Percentiles rank a stretch among this genome's conserved stretches.
These are phyloP conservation scores for Melanogrammus aeglefinus DNA, from an alignment of 2,797 vertebrate species.

Conservation along the genomic window DNA sequence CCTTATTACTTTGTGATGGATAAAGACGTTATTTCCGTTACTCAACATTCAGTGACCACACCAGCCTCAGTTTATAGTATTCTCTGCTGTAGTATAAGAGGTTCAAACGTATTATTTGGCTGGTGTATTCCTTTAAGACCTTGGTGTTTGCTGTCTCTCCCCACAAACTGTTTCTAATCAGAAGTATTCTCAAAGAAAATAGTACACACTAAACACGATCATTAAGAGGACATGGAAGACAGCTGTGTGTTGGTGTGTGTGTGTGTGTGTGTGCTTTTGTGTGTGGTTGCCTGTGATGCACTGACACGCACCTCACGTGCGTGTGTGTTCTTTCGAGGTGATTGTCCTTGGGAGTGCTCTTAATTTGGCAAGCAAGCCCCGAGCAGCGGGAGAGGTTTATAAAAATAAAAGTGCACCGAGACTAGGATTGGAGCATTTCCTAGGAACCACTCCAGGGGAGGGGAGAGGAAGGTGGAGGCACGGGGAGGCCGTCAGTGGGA, in stretches of 20 bases:
- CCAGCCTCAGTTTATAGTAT: background rate
- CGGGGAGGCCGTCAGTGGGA: constrained; percentile 9
- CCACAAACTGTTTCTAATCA: background rate
- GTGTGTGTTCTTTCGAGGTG: background rate
- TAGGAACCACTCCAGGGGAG: constrained; percentile 21
- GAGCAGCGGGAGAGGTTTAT: constrained; percentile 27
- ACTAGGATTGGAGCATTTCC: constrained; percentile 40
- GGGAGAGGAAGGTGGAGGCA: constrained; percentile 21
- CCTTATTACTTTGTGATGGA: background rate
- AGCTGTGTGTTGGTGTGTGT: constrained; percentile 10
- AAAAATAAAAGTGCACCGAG: background rate
- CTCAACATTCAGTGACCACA: constrained; percentile 2
- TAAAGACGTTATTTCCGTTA: background rate
- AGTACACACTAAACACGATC: constrained; percentile 1
- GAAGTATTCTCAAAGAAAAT: constrained; percentile 29
- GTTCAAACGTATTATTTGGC: background rate
- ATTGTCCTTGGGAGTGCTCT: constrained; percentile 32
- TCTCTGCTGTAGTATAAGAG: background rate
- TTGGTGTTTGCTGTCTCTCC: constrained; percentile 17
- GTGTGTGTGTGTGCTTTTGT: constrained; percentile 6
- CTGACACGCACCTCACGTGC: background rate
- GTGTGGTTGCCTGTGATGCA: background rate
- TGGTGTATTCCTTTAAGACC: background rate
- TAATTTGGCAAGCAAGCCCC: constrained; percentile 31
- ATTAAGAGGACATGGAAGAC: constrained; percentile 30